These are phyloP conservation scores for Sula dactylatra DNA, from an alignment of 2,113 vertebrate species.

Conservation along the genomic window DNA sequence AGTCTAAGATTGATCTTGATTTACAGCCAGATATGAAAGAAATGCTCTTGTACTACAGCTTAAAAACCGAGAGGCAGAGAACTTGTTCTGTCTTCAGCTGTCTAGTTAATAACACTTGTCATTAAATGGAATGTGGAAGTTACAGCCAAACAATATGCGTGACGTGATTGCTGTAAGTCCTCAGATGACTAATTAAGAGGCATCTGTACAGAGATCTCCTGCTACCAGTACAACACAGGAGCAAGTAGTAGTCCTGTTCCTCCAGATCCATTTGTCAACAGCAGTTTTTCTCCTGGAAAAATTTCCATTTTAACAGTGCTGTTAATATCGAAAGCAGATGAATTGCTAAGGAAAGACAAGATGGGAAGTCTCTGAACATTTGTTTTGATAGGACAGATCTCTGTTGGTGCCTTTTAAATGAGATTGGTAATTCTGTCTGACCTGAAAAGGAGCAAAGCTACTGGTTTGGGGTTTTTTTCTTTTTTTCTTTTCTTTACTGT, in stretches of 20 bases:
- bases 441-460: background rate
- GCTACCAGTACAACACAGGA: slow-evolving; percentile 33
- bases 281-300: slow-evolving; percentile 30
- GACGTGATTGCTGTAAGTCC: slow-evolving; percentile 47
- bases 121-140: slow-evolving; percentile 60
- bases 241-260: slow-evolving; percentile 23
- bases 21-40: slow-evolving; percentile 44
- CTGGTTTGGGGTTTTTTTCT: background rate
- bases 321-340: background rate
- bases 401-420: slow-evolving; percentile 6
- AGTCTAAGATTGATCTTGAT: slow-evolving; percentile 63
- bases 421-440: slow-evolving; percentile 11
- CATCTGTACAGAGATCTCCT: slow-evolving; percentile 59
- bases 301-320: background rate
- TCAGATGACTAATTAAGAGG: slow-evolving; percentile 66
- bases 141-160: slow-evolving; percentile 60
- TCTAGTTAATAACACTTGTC: slow-evolving; percentile 68
- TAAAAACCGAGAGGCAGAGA: slow-evolving; percentile 27
- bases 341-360: background rate
- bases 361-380: background rate
- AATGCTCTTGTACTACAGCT: slow-evolving; percentile 36
- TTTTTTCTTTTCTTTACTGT: background rate
- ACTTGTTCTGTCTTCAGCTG: slow-evolving; percentile 62
- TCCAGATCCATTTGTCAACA: slow-evolving; percentile 36
- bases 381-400: slow-evolving; percentile 42